Evolutionary conservation across 1,140 invertebrate species (phyloP), one percentile per base, ranked within the genome.

Genomic region (Pseudomyrmex pallidus): DNA sequence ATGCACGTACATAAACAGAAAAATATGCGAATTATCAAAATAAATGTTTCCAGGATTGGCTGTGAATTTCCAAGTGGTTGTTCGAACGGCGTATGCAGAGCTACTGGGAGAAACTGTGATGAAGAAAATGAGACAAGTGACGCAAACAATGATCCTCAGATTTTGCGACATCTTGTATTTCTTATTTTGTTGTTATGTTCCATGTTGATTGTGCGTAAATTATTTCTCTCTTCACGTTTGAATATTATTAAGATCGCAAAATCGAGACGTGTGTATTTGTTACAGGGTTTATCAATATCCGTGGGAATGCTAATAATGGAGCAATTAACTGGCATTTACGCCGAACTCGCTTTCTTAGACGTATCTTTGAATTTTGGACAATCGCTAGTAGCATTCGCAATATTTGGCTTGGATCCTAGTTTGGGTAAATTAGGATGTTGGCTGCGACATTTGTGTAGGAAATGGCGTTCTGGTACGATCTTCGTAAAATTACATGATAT

Each of bases 311-410:
- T 99, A 77, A 95, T 99, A 82, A 96, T 97, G 95, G 97, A 98
- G 91, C 96, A 97, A 90, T 96, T 97, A 90, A 97, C 97, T 63
- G 98, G 98, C 0, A 97, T 99, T 83, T 99, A 98, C 92, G 95
- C 99, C 0, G 98, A 99, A 94, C 94, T 99, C 22, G 96, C 98
- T 86, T 99, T 99, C 93, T 93, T 99, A 44, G 98, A 99, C 93
- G 96, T 97, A 17, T 97, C 97, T 52, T 95, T 98, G 0, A 98
- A 97, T 91, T 98, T 98, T 93, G 98, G 98, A 1, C 98, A 99
- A 94, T 97, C 97, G 54, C 94, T 98, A 56, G 96, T 98, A 82
- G 96, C 97, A 25, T 97, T 98, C 89, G 96, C 97, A 9, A 96
- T 99, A 10, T 99, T 99, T 94, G 98, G 96, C 90, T 96, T 97